These are phyloP conservation scores for Rhynchophorus ferrugineus DNA, from an alignment of 1,140 invertebrate genomes.

Conservation along the genomic window DNA sequence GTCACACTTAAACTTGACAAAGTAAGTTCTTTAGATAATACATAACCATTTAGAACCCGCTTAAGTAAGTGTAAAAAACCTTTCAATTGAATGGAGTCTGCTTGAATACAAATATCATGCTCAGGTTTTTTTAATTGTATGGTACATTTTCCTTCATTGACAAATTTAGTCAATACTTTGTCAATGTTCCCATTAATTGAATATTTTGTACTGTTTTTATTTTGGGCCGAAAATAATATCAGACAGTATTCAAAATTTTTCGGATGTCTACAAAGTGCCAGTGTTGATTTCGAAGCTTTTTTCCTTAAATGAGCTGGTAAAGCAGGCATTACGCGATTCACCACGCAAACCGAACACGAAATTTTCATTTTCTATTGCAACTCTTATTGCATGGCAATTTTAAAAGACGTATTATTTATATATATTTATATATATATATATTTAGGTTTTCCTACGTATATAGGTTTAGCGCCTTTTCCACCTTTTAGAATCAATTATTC, in stretches of 20 bases:
- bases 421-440: no score
- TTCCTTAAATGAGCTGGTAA: constrained; percentile 41
- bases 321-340: constrained; percentile 47
- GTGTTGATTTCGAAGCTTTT: constrained; percentile 50
- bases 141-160: constrained; percentile 65
- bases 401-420: no score
- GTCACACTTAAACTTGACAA: constrained; percentile 46
- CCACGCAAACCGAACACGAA: constrained; percentile 54
- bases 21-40: constrained; percentile 47
- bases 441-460: no score
- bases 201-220: constrained; percentile 60
- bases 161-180: constrained; percentile 58
- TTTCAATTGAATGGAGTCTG: constrained; percentile 58
- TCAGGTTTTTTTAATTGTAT: constrained; percentile 61
- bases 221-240: constrained; percentile 55
- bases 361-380: constrained; percentile 71
- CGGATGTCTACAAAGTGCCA: constrained; percentile 57
- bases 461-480: no score
- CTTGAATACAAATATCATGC: constrained; percentile 61
- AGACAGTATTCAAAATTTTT: constrained; percentile 52
- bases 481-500: no score
- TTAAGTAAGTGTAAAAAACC: constrained; percentile 58
- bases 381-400: no score
- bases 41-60: constrained; percentile 52
- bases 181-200: constrained; percentile 56